Conservation (phyloP, 2,888 invertebrate genomes). For the Fragum fragum region DNA sequence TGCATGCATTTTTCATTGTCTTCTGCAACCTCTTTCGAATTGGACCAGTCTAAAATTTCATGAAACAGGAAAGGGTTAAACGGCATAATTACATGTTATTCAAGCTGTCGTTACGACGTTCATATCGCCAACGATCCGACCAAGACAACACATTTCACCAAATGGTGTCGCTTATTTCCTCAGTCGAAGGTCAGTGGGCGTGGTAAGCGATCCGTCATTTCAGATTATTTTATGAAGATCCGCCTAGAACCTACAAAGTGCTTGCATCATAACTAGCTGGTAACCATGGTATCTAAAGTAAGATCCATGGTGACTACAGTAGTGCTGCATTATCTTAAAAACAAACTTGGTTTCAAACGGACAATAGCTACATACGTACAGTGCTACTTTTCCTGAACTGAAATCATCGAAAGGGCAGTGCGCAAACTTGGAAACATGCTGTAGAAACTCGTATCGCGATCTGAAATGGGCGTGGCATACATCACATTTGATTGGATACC, state of each 20-base stretch:
- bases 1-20: too few species aligned
- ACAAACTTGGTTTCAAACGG: not conserved
- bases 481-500: not conserved
- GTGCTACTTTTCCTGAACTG: not conserved
- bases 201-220: too few species aligned
- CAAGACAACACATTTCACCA: too few species aligned
- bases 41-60: too few species aligned
- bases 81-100: too few species aligned
- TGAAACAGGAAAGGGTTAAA: too few species aligned
- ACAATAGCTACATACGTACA: slow-evolving; percentile 19
- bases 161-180: too few species aligned
- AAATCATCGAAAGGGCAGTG: slow-evolving; percentile 6
- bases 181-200: too few species aligned
- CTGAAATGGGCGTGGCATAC: slow-evolving; percentile 13
- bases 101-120: too few species aligned
- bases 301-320: not conserved
- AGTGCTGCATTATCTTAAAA: slow-evolving; percentile 7
- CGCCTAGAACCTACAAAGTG: not conserved
- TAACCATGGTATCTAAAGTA: slow-evolving; percentile 6
- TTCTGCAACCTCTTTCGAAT: too few species aligned
- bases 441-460: not conserved
- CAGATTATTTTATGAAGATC: too few species aligned
- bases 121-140: too few species aligned
- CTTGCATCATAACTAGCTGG: not conserved
- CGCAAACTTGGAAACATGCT: not conserved